These are phyloP conservation scores for Alexandromys fortis DNA, from an alignment of 2,113 vertebrate genomes.

Conservation along the genomic window DNA sequence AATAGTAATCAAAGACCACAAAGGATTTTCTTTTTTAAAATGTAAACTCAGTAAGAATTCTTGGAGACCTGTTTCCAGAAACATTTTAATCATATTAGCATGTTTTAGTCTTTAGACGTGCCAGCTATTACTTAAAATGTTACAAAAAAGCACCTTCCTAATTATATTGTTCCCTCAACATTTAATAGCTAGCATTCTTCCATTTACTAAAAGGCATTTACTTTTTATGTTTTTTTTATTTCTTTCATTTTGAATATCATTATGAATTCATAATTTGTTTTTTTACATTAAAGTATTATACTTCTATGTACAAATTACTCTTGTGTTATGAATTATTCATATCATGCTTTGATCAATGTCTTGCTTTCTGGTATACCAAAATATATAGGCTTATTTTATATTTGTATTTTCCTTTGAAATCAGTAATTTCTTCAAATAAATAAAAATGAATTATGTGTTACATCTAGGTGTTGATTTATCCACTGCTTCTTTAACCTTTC, in stretches of 20 bases:
- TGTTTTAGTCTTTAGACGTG: background rate
- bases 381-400: background rate
- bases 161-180: constrained; percentile 1
- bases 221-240: background rate
- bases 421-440: constrained; percentile 16
- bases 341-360: background rate
- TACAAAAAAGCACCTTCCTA: background rate
- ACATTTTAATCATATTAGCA: background rate
- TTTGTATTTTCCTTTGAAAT: background rate
- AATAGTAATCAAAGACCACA: background rate
- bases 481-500: background rate
- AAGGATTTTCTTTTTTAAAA: background rate
- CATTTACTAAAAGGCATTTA: background rate
- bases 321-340: background rate
- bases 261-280: background rate
- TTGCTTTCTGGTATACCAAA: constrained; percentile 14
- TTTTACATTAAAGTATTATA: background rate
- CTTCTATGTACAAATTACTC: background rate
- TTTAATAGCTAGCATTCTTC: background rate
- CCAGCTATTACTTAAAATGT: background rate
- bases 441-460: background rate
- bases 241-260: background rate
- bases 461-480: background rate
- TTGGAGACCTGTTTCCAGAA: background rate
- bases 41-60: background rate